A percentile compares a stretch with the other conserved stretches of the same genome.
Evolutionary conservation across 1,140 invertebrate species (phyloP).

Genomic region (Trichonephila clavipes): DNA sequence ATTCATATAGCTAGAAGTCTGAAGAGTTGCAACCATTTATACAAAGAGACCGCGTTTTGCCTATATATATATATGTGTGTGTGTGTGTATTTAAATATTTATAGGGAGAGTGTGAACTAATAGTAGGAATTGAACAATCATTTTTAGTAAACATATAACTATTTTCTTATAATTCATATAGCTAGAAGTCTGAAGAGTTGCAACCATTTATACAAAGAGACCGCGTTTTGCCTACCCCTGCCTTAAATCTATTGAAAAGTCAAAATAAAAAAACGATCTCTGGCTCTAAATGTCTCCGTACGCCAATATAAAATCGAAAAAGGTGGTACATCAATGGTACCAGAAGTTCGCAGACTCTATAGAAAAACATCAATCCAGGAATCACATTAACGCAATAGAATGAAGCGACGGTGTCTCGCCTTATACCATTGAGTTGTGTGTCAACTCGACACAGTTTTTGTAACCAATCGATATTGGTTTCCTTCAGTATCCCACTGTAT

Average conservation of each 20-base stretch:
- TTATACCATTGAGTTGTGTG: background rate
- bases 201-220: no score
- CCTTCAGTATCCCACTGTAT: background rate
- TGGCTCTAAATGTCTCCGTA: background rate
- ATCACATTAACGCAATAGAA: background rate
- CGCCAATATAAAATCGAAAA: background rate
- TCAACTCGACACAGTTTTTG: slow-evolving; percentile 45
- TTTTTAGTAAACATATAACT: no score
- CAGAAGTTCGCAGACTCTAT: background rate
- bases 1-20: no score
- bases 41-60: no score
- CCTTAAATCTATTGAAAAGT: background rate
- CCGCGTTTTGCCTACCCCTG: no score
- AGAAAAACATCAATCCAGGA: slow-evolving; percentile 34
- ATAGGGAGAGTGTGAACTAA: no score
- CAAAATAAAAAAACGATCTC: background rate
- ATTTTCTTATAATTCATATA: no score
- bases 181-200: no score
- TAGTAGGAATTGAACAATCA: no score
- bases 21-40: no score
- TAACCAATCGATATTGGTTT: slow-evolving; percentile 50
- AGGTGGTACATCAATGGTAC: background rate
- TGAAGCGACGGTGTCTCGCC: background rate
- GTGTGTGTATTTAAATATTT: no score
- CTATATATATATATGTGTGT: no score